Conservation (phyloP, 2,797 vertebrate species). For the Oreochromis grahami region DNA sequence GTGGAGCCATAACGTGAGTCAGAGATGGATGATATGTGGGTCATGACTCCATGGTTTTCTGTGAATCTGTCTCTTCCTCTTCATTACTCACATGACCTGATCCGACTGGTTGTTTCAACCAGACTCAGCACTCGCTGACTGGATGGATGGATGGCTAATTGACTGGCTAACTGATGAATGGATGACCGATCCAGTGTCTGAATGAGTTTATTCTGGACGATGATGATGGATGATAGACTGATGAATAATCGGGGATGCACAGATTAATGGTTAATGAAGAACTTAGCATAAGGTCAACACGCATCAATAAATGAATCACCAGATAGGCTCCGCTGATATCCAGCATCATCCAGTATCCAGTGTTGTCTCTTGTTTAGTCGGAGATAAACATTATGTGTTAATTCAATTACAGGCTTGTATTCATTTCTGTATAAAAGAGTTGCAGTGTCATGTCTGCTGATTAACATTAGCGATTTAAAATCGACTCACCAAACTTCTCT, state of each 20-base stretch:
- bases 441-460: neutral
- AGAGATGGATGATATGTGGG: slow-evolving; percentile 31
- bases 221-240: slow-evolving; percentile 17
- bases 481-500: neutral
- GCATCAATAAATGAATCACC: neutral
- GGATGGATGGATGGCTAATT: slow-evolving; percentile 53
- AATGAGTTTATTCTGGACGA: slow-evolving; percentile 26
- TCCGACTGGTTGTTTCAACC: slow-evolving; percentile 25
- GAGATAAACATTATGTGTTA: neutral
- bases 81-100: slow-evolving; percentile 53
- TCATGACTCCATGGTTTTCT: slow-evolving; percentile 33
- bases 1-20: slow-evolving; percentile 35
- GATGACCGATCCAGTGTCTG: slow-evolving; percentile 19
- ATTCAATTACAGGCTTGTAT: neutral
- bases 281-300: neutral
- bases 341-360: neutral
- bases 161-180: slow-evolving; percentile 50
- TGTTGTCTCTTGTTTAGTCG: neutral
- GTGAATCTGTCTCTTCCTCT: slow-evolving; percentile 43
- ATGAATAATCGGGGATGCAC: neutral
- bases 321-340: neutral
- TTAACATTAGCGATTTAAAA: neutral
- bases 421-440: neutral
- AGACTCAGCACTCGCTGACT: slow-evolving; percentile 1
- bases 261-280: slow-evolving; percentile 13